Percentiles rank a stretch among this genome's conserved stretches.
phyloP scores from a whole-genome alignment of 2,797 vertebrate species.

The Euthynnus affinis region DNA sequence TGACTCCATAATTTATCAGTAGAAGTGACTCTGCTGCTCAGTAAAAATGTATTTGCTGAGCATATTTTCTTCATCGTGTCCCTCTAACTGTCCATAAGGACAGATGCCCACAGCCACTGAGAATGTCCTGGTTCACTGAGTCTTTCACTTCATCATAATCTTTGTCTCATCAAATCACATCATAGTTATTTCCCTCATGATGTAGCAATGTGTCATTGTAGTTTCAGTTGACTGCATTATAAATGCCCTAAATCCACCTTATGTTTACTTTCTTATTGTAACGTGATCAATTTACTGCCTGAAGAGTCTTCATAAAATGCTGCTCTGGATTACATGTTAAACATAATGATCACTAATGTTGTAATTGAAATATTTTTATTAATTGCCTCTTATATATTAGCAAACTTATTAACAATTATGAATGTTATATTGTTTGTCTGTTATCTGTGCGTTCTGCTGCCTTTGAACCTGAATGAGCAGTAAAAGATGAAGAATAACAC shows the following conservation, averaged over 20 bases:
- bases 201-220: conserved; percentile 78
- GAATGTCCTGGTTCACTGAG: conserved; percentile 78
- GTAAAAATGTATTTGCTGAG: conserved; percentile 62
- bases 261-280: conserved; percentile 64
- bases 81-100: conserved; percentile 76
- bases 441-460: conserved; percentile 1
- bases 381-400: conserved; percentile 21
- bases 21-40: conserved; percentile 23
- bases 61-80: conserved; percentile 69
- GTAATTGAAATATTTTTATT: conserved; percentile 7
- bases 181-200: conserved; percentile 73
- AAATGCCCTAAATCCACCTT: conserved; percentile 77
- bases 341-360: conserved; percentile 12
- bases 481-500: conserved; percentile 30
- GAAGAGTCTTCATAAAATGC: conserved; percentile 29
- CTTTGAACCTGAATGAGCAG: conserved; percentile 49
- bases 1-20: conserved; percentile 32
- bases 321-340: conserved; percentile 10
- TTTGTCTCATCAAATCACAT: conserved; percentile 85
- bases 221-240: conserved; percentile 72
- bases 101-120: conserved; percentile 76
- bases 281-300: conserved; percentile 43
- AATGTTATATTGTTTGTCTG: conserved; percentile 8
- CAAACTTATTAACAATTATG: conserved; percentile 25
- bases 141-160: conserved; percentile 81